Percentiles rank a stretch among this genome's conserved stretches.
phyloP scores from a whole-genome alignment of 2,113 vertebrate genomes.

The Odontophorus gujanensis region DNA sequence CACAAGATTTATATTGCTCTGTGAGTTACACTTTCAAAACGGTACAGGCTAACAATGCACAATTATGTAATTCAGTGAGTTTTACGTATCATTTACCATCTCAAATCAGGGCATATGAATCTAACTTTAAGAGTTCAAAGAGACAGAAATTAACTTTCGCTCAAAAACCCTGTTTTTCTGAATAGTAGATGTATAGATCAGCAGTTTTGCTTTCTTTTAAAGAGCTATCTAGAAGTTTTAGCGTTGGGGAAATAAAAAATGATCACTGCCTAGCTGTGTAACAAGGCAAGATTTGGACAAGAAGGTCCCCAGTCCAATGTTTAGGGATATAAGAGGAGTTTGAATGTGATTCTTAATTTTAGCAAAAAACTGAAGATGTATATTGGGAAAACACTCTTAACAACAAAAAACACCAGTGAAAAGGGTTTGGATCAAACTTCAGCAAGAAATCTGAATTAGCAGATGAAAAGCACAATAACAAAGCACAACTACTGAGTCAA shows the following conservation, averaged over 20 bases:
- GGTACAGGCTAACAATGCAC: not conserved
- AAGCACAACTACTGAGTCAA: not conserved
- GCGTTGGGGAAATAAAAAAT: not conserved
- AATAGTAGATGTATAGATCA: not conserved
- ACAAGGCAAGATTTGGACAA: not conserved
- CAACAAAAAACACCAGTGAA: not conserved
- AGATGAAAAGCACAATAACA: not conserved
- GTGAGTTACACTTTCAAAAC: not conserved
- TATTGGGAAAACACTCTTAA: not conserved
- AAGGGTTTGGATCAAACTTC: not conserved
- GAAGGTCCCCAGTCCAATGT: not conserved
- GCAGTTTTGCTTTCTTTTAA: not conserved
- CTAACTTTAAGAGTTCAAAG: not conserved
- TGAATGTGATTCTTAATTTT: not conserved
- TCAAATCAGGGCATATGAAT: not conserved
- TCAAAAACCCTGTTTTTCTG: not conserved
- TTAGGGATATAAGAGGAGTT: not conserved
- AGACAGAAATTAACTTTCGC: not conserved
- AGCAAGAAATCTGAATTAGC: not conserved
- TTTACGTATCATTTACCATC: not conserved
- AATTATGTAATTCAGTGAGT: not conserved
- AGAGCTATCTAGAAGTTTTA: not conserved
- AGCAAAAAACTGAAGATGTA: not conserved
- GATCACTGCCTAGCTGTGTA: not conserved
- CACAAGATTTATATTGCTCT: not conserved